These are phyloP conservation scores for Siniperca obscura DNA, from an alignment of 2,797 vertebrate species.

Conservation along the genomic window DNA sequence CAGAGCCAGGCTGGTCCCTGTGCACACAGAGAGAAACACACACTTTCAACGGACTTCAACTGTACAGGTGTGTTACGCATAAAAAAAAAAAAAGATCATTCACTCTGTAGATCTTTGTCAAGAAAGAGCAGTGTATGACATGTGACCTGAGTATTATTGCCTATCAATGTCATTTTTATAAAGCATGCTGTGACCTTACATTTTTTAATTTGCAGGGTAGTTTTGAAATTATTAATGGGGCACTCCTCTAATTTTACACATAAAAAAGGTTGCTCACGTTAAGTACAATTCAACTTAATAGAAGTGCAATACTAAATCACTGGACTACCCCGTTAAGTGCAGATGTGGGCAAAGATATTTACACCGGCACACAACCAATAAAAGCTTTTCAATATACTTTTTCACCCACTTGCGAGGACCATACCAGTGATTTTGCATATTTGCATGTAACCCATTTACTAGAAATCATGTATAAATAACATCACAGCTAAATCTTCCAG, in stretches of 20 bases:
- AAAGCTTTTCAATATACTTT: neutral
- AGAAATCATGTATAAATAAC: neutral
- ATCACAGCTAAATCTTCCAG: neutral
- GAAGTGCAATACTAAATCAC: neutral
- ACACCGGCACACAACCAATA: neutral
- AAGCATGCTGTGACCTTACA: slow-evolving; percentile 5
- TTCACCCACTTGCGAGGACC: neutral
- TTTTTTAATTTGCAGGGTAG: neutral
- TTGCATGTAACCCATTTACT: too few relatives aligned
- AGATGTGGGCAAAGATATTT: neutral
- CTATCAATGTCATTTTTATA: neutral
- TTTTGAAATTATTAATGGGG: slow-evolving; percentile 26
- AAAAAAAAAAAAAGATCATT: neutral
- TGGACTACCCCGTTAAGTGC: neutral
- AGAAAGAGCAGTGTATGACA: neutral
- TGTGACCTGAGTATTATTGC: neutral
- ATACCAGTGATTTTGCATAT: neutral
- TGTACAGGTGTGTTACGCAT: neutral
- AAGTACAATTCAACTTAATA: neutral
- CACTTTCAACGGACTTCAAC: neutral
- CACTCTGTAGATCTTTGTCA: neutral
- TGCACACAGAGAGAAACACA: slow-evolving; percentile 30
- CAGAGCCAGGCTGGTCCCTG: slow-evolving; percentile 77
- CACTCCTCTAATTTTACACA: neutral
- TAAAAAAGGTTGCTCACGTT: neutral